Evolutionary conservation across 2,888 invertebrate species (phyloP), one percentile per base, ranked within the genome.

Genomic region (Sarcophaga variegata): DNA sequence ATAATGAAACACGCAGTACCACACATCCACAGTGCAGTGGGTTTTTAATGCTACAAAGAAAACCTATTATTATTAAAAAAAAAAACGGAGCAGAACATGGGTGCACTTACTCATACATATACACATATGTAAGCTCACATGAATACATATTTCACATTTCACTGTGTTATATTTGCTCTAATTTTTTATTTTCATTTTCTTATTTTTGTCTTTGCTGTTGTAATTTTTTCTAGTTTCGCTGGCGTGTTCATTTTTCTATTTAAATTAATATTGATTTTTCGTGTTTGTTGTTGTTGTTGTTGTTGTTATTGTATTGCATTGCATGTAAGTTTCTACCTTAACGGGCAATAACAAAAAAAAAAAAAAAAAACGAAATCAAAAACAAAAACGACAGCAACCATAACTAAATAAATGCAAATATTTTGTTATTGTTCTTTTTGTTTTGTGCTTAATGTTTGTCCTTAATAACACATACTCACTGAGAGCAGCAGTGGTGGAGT

Each of bases 261-360:
- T 64, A 86, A 86, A 86, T 86, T 81, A 78, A 84, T 83, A 86
- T 86, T 77, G 86, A 86, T 86, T 86, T 83, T 83, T 81, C n/a
- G 37, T 54, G 54, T 54, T 54, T 54, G 54, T 54, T 54, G 54
- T 17, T 17, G 54, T 54, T 17, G 11, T 49, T 49, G 49, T 49
- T 49, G 3, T 49, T 4, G 14, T 54, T 54, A 54, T 54, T 14
- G 17, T 14, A 54, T 54, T 17, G 10, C 37, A 37, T 54, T 54
- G 54, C 17, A 54, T 54, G 54, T 17, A 17, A 54, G 12, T 54
- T 54, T 54, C 14, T 17, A 54, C 54, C 54, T 54, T 17, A 14
- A 17, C 17, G 14, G 54, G 12, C 54, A 54, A 17, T 54, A 54
- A 54, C 54, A 54, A 54, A 8, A 54, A 14, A 10, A 12, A 54